These are phyloP conservation scores for Seriola quinqueradiata DNA, from an alignment of 2,113 vertebrate genomes.

Conservation along the genomic window DNA sequence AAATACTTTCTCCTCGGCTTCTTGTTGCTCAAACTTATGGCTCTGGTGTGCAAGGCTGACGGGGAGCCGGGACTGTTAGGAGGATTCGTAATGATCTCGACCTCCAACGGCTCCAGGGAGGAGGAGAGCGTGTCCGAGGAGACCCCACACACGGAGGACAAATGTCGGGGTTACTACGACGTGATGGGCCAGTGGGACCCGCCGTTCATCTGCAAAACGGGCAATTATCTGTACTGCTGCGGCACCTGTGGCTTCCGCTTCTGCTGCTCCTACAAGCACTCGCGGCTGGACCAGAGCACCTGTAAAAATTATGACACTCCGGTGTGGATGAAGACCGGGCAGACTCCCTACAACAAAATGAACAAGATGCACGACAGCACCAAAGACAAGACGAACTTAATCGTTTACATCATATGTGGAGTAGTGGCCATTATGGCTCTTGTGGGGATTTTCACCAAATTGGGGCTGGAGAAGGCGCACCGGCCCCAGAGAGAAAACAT, in stretches of 20 bases:
- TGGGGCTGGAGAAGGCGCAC: constrained; percentile 98
- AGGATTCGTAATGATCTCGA: constrained; percentile 93
- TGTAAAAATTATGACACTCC: constrained; percentile 98
- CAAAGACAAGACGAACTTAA: constrained; percentile 99
- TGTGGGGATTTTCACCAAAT: constrained; percentile 99
- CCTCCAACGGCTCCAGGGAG: constrained; percentile 91
- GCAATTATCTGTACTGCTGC: constrained; percentile 97
- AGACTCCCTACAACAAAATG: constrained; percentile 92
- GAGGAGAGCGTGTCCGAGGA: constrained; percentile 90
- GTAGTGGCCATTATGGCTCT: constrained; percentile 99
- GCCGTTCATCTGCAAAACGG: constrained; percentile 96
- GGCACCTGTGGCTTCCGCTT: constrained; percentile 99
- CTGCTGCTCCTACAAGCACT: constrained; percentile 96
- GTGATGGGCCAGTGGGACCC: constrained; percentile 99
- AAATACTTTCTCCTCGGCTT: constrained; percentile 92
- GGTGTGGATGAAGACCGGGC: constrained; percentile 93
- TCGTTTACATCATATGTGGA: constrained; percentile 99
- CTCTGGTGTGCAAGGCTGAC: constrained; percentile 93
- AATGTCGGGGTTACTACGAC: constrained; percentile 96
- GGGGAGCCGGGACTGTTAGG: constrained; percentile 92
- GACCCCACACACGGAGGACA: constrained; percentile 91
- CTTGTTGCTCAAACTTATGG: constrained; percentile 93
- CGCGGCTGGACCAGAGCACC: constrained; percentile 94
- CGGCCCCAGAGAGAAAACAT: constrained; percentile 98
- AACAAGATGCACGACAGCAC: constrained; percentile 93